Evolutionary conservation across 2,797 vertebrate genomes (phyloP).

Genomic region (Sparidentex hasta): DNA sequence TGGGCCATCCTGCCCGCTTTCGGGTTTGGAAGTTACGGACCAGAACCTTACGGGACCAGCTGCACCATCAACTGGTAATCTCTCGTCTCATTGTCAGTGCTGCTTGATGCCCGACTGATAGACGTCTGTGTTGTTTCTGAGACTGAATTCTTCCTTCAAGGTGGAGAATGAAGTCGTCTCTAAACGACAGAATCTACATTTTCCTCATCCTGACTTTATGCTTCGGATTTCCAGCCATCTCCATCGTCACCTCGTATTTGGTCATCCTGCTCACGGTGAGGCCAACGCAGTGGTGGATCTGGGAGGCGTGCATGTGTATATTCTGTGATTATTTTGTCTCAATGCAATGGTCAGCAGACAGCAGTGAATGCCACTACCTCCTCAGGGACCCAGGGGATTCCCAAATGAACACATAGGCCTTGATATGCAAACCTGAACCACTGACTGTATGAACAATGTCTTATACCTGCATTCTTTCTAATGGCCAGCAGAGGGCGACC

Average conservation of each 20-base stretch:
- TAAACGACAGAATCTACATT: slow-evolving; percentile 68
- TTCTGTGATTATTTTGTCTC: neutral
- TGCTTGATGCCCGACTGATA: neutral
- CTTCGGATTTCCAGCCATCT: slow-evolving; percentile 54
- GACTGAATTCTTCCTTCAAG: slow-evolving; percentile 47
- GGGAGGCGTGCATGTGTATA: neutral
- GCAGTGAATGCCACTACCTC: neutral
- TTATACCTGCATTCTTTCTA: no score
- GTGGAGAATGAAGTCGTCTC: slow-evolving; percentile 70
- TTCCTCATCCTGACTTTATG: slow-evolving; percentile 67
- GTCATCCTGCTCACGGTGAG: slow-evolving; percentile 57
- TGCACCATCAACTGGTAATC: slow-evolving; percentile 77
- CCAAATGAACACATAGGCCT: neutral
- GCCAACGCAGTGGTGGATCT: neutral
- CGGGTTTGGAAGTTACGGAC: slow-evolving; percentile 78
- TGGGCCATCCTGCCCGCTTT: slow-evolving; percentile 75
- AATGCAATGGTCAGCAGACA: neutral
- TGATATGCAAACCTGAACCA: neutral
- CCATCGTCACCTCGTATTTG: slow-evolving; percentile 50
- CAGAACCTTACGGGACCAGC: slow-evolving; percentile 77
- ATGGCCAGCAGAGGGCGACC: no score
- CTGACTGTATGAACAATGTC: no score
- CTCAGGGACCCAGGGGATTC: neutral
- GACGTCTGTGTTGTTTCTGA: neutral
- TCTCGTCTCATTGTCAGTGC: neutral